Evolutionary conservation across 1,140 invertebrate genomes (phyloP).

Genomic region (Homalodisca vitripennis): DNA sequence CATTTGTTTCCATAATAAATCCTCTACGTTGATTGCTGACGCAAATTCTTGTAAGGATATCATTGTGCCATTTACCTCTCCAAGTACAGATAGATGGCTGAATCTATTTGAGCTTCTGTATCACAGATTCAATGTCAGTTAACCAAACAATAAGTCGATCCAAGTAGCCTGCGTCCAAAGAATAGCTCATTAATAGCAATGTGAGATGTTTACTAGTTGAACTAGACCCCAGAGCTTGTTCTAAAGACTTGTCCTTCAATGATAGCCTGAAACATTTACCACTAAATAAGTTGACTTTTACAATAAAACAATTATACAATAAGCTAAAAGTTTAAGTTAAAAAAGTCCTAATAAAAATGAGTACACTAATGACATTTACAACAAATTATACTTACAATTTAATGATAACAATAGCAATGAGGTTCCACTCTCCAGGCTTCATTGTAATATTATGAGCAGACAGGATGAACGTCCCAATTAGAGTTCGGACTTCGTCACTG

Average conservation of each 20-base stretch:
- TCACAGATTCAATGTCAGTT: constrained; percentile 47
- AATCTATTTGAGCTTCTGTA: too few species aligned
- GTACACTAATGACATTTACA: neutral
- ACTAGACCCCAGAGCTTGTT: constrained; percentile 46
- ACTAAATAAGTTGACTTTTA: constrained; percentile 52
- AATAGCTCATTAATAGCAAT: constrained; percentile 52
- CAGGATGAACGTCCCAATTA: constrained; percentile 58
- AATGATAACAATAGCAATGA: constrained; percentile 50
- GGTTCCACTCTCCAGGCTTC: constrained; percentile 50
- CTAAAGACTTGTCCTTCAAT: constrained; percentile 49
- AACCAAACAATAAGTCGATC: constrained; percentile 53
- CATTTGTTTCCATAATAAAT: too few species aligned
- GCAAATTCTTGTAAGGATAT: too few species aligned
- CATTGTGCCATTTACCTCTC: too few species aligned
- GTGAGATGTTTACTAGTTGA: constrained; percentile 50
- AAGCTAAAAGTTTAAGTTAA: constrained; percentile 32
- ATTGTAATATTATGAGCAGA: constrained; percentile 57
- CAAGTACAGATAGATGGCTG: too few species aligned
- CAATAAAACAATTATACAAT: constrained; percentile 46
- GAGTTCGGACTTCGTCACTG: constrained; percentile 48
- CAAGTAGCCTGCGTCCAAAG: constrained; percentile 53
- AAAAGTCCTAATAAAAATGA: constrained; percentile 23
- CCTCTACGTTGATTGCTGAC: too few species aligned
- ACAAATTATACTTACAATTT: constrained; percentile 49
- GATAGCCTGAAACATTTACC: constrained; percentile 52